phyloP scores from a whole-genome alignment of 2,113 vertebrate genomes.

The Ciconia stormi region DNA sequence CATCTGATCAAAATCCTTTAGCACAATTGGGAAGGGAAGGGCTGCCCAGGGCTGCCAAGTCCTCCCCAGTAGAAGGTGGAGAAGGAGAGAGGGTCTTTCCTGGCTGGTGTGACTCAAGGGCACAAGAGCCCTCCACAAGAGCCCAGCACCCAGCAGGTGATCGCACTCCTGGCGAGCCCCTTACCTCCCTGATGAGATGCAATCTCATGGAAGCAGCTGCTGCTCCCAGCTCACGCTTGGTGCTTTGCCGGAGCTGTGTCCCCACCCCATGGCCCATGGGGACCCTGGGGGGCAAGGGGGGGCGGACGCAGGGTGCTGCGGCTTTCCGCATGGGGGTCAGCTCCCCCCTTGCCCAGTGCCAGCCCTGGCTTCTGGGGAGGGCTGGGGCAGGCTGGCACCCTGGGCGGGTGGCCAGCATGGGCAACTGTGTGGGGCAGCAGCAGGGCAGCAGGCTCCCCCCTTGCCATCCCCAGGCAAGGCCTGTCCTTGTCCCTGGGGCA shows the following conservation, averaged over 20 bases:
- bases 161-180: not conserved
- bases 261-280: rapidly evolving
- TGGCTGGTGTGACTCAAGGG: not conserved
- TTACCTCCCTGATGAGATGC: not conserved
- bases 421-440: not conserved
- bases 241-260: not conserved
- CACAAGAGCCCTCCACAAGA: not conserved
- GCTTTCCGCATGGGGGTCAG: not conserved
- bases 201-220: not conserved
- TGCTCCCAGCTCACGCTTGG: not conserved
- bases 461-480: not conserved
- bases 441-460: not conserved
- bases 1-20: not conserved
- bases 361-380: not conserved
- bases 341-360: not conserved
- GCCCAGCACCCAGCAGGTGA: not conserved
- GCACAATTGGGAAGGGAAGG: not conserved
- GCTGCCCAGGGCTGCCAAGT: not conserved
- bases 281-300: not conserved
- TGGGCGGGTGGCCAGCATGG: rapidly evolving
- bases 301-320: not conserved
- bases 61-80: not conserved
- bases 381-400: not conserved
- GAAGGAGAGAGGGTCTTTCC: not conserved
- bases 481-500: not conserved